A percentile compares a stretch with the other conserved stretches of the same genome.
phyloP scores from a whole-genome alignment of 2,888 invertebrate genomes.

The Tipula lateralis region DNA sequence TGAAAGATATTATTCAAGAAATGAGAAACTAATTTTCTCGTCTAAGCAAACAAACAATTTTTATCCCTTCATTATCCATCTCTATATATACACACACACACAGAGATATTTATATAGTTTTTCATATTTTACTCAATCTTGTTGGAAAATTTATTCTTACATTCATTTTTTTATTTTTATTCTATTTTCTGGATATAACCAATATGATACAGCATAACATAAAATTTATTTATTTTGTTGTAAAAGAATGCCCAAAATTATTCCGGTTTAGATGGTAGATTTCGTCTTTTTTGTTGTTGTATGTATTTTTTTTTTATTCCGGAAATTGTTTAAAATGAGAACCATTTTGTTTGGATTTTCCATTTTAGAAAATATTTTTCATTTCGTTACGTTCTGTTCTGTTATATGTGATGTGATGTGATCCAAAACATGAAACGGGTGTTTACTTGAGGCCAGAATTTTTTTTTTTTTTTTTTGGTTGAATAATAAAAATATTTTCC shows the following conservation, averaged over 20 bases:
- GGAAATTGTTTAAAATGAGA: conserved; percentile 19
- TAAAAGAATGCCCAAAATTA: neutral
- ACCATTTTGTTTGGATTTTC: neutral
- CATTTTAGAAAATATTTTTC: neutral
- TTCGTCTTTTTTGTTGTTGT: neutral
- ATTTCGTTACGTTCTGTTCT: neutral
- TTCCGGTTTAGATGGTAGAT: conserved; percentile 1
- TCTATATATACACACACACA: neutral
- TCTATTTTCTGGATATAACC: neutral
- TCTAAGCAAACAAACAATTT: neutral
- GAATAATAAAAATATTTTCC: neutral
- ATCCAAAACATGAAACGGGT: neutral
- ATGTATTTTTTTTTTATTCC: neutral
- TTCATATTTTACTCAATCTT: neutral
- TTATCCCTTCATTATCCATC: neutral
- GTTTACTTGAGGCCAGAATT: neutral
- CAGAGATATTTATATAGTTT: neutral
- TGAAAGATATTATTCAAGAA: neutral
- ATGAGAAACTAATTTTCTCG: neutral
- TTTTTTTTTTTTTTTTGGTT: neutral
- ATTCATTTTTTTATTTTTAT: neutral
- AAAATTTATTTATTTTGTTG: neutral
- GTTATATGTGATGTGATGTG: neutral
- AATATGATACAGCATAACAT: neutral
- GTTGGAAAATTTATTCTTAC: neutral